Evolutionary conservation across 2,113 vertebrate genomes (phyloP).

Genomic region (Salvelinus sp.): DNA sequence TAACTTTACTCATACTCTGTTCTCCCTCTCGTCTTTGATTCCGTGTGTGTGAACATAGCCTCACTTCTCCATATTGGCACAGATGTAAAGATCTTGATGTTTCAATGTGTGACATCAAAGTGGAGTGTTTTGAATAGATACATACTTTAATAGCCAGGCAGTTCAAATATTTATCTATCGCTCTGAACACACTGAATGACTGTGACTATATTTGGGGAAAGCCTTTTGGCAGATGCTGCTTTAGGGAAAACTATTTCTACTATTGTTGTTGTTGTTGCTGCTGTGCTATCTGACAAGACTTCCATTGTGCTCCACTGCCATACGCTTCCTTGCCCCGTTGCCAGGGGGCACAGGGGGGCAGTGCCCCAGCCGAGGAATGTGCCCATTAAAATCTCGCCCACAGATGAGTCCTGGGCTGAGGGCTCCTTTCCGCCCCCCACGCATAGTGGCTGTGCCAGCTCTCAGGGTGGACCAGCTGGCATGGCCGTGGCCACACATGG

Average conservation of each 20-base stretch:
- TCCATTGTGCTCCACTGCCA: not conserved
- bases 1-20: not conserved
- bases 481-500: not conserved
- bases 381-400: conserved; percentile 47
- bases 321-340: not conserved
- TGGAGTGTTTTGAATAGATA: not conserved
- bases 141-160: not conserved
- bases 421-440: not conserved
- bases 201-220: not conserved
- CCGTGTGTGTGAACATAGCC: not conserved
- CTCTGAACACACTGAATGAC: not conserved
- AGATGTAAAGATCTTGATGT: not conserved
- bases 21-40: not conserved
- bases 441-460: conserved; percentile 1
- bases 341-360: conserved; percentile 3
- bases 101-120: not conserved
- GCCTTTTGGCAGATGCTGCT: not conserved
- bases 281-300: not conserved
- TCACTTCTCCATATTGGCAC: not conserved
- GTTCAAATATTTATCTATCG: not conserved
- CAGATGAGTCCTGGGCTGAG: conserved; percentile 42
- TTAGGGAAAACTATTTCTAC: not conserved
- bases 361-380: conserved; percentile 19
- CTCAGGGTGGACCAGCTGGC: not conserved
- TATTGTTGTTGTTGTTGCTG: not conserved